These are phyloP conservation scores for Eristalis tenax DNA, from an alignment of 2,888 invertebrate species.

Conservation along the genomic window DNA sequence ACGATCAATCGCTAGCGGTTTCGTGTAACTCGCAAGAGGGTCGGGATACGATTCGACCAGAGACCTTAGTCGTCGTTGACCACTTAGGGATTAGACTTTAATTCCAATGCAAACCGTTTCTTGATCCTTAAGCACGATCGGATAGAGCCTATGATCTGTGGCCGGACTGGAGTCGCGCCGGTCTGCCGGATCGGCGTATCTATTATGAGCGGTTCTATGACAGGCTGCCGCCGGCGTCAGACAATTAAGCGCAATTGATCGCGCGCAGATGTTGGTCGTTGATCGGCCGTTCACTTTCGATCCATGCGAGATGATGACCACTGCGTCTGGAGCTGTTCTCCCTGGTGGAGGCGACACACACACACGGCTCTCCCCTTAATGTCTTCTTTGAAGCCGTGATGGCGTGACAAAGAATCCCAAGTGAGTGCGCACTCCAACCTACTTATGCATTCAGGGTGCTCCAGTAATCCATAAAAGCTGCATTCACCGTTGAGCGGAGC, in stretches of 20 bases:
- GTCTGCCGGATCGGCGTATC: slow-evolving; percentile 24
- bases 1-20: slow-evolving; percentile 45
- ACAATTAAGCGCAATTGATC: slow-evolving; percentile 68
- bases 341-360: neutral
- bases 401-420: slow-evolving; percentile 59
- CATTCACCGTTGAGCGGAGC: slow-evolving; percentile 34
- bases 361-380: slow-evolving; percentile 5
- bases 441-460: slow-evolving; percentile 55
- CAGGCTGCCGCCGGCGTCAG: slow-evolving; percentile 49
- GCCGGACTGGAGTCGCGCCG: slow-evolving; percentile 42
- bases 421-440: neutral
- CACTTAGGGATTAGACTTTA: slow-evolving; percentile 49
- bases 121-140: slow-evolving; percentile 55
- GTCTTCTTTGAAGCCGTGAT: slow-evolving; percentile 48
- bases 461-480: slow-evolving; percentile 51
- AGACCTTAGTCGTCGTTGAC: slow-evolving; percentile 17
- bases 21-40: slow-evolving; percentile 48
- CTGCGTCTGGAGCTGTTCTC: slow-evolving; percentile 8
- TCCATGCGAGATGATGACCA: slow-evolving; percentile 2
- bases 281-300: slow-evolving; percentile 55
- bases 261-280: slow-evolving; percentile 28
- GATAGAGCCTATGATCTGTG: slow-evolving; percentile 32
- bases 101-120: slow-evolving; percentile 41
- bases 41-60: neutral
- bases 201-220: slow-evolving; percentile 26